Evolutionary conservation across 2,797 vertebrate species (phyloP), one percentile per base, ranked within the genome.

Genomic region (Brachyalestes nurse): DNA sequence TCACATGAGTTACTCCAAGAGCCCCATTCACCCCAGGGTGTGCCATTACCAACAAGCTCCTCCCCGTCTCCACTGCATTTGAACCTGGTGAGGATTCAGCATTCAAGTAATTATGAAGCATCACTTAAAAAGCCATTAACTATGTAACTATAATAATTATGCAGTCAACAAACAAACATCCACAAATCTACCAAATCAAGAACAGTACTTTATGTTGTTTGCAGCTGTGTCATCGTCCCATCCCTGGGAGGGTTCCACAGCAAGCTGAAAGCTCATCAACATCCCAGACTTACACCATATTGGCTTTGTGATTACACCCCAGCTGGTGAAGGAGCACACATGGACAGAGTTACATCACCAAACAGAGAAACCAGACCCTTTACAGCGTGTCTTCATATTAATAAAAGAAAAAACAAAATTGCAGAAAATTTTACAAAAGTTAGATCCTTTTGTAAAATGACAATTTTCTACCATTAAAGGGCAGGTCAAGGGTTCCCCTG

Each of bases 251-350:
- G 51, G 6, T 86, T 91, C 86, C 42, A 57, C 86, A 86, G 84
- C 88, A 72, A 89, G 45, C 64, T 87, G 81, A 81, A 87, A 89
- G n/a, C 77, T 75, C 16, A n/a, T 61, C n/a, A 89, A 78, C 75
- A 86, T 25, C 2, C 76, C 86, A 77, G 67, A 38, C 28, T 84
- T 84, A 64, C 86, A 90, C 70, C 61, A 91, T 38, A 38, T 74
- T 51, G 86, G 75, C 47, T 67, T 57, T 57, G 84, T 85, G 81
- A 88, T 89, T 51, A 87, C 65, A 62, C 88, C 89, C 85, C 85
- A 86, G 75, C 85, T 86, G 53, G 16, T 45, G 12, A 71, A 58
- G 71, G 6, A 85, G 17, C 28, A 17, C 4, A 74, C 12, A 65
- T 7, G 23, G 34, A 19, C 8, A 38, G 23, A 0, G 2, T 58